Evolutionary conservation across 1,140 invertebrate genomes (phyloP).

Genomic region (Dendroctonus ponderosae): DNA sequence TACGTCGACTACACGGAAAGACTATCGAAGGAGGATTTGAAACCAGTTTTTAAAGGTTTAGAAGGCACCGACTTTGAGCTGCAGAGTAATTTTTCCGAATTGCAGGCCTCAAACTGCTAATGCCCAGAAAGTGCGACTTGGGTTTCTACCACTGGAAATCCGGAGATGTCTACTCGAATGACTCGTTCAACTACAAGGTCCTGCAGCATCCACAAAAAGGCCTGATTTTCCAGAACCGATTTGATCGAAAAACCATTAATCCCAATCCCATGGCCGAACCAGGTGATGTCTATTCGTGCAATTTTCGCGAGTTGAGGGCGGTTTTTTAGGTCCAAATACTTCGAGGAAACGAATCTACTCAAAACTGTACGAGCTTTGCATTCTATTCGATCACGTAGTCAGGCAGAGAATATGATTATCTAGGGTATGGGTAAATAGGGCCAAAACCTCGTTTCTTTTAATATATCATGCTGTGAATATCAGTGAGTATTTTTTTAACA

Average conservation of each 20-base stretch:
- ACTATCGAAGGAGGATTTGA: conserved; percentile 69
- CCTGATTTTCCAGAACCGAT: conserved; percentile 64
- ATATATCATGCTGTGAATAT: too few relatives aligned
- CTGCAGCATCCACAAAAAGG: conserved; percentile 48
- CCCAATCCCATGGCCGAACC: conserved; percentile 56
- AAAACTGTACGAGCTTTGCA: conserved; percentile 57
- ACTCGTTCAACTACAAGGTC: conserved; percentile 37
- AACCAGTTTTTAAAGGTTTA: conserved; percentile 62
- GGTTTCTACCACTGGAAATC: conserved; percentile 74
- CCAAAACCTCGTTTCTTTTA: too few relatives aligned
- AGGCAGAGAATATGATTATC: conserved; percentile 53
- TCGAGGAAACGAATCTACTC: conserved; percentile 55
- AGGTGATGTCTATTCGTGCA: not conserved
- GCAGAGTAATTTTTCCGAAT: conserved; percentile 1
- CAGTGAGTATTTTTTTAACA: too few relatives aligned
- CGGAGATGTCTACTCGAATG: conserved; percentile 31
- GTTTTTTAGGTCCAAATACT: conserved; percentile 48
- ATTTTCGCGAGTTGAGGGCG: not conserved
- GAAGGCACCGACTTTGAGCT: not conserved
- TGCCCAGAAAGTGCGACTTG: conserved; percentile 64
- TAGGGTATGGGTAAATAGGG: too few relatives aligned
- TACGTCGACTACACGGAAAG: conserved; percentile 76
- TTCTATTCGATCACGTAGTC: conserved; percentile 64
- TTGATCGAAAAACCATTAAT: conserved; percentile 61
- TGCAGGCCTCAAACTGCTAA: conserved; percentile 23